phyloP scores from a whole-genome alignment of 2,113 vertebrate species.

The Saccopteryx bilineata region DNA sequence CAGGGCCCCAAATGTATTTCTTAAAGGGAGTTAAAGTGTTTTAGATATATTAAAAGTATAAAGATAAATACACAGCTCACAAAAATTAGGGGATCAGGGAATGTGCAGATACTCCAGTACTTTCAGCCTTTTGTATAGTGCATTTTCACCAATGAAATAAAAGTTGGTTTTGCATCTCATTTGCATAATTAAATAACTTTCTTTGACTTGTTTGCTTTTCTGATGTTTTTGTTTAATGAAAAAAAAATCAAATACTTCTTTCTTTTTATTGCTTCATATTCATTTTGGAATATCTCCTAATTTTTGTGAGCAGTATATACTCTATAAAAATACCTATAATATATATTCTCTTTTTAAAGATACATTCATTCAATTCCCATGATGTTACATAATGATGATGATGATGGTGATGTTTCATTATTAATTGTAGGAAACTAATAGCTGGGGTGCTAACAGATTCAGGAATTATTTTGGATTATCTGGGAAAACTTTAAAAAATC shows the following conservation, averaged over 20 bases:
- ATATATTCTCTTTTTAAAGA: not conserved
- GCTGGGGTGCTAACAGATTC: not conserved
- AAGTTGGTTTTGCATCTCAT: too few relatives aligned
- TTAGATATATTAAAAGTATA: not conserved
- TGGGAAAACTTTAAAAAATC: not conserved
- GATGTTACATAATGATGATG: not conserved
- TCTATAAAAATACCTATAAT: not conserved
- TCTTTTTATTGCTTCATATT: too few relatives aligned
- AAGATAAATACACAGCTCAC: not conserved
- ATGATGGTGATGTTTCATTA: not conserved
- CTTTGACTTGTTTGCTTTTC: too few relatives aligned
- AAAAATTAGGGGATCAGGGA: too few relatives aligned
- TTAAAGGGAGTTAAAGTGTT: not conserved
- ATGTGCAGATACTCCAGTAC: too few relatives aligned
- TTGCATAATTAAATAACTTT: too few relatives aligned
- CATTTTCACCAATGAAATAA: too few relatives aligned
- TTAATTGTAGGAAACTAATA: not conserved
- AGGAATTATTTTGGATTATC: slow-evolving; percentile 28
- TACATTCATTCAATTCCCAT: not conserved
- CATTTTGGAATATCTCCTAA: too few relatives aligned
- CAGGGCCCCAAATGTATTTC: not conserved
- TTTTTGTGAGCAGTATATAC: too few relatives aligned
- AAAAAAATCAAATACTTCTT: too few relatives aligned
- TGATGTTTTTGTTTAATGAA: too few relatives aligned
- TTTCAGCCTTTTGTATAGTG: too few relatives aligned